Evolutionary conservation across 2,113 vertebrate species (phyloP), one percentile per base, ranked within the genome.

Genomic region (Sclerurus mexicanus): DNA sequence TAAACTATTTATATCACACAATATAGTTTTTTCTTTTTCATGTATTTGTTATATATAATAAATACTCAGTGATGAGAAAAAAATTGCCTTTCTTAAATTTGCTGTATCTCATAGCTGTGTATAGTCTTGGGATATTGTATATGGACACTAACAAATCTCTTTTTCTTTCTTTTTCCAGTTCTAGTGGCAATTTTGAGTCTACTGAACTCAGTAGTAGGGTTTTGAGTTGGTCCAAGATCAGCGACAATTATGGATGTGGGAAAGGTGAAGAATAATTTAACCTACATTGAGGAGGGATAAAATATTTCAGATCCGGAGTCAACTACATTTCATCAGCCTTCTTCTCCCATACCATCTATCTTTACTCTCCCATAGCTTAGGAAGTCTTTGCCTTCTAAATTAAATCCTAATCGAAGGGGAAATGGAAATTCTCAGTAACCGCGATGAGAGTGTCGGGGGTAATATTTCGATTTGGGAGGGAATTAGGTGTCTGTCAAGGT

Each of bases 1-100:
- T 99, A 99, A 99, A 99, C 99, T 99, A 99, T 99, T 99, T 99
- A 99, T 99, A 99, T 99, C 99, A 99, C 98, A 98, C 98, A 98
- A 98, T 98, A 98, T 98, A 98, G 98, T 98, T 98, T 98, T 98
- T 98, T 98, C 98, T 98, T 98, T 98, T 98, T 98, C 98, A 98
- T 98, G 98, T 98, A 98, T 98, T 98, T 98, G 98, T 98, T 98
- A 98, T 98, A 98, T 98, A 98, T 98, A 98, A 98, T 98, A 98
- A 98, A 98, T 98, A 97, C 98, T 98, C 98, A 98, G 97, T 98
- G 97, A 98, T 98, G 98, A 98, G 98, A 98, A 98, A 96, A 98
- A 97, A 86, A 95, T 72, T 96, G 97, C 97, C 97, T 97, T 97
- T 98, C 98, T 98, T 98, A 98, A 97, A 97, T 98, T 96, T 95